Conservation (phyloP, 2,888 invertebrate species). For the Cheilosia grossa region DNA sequence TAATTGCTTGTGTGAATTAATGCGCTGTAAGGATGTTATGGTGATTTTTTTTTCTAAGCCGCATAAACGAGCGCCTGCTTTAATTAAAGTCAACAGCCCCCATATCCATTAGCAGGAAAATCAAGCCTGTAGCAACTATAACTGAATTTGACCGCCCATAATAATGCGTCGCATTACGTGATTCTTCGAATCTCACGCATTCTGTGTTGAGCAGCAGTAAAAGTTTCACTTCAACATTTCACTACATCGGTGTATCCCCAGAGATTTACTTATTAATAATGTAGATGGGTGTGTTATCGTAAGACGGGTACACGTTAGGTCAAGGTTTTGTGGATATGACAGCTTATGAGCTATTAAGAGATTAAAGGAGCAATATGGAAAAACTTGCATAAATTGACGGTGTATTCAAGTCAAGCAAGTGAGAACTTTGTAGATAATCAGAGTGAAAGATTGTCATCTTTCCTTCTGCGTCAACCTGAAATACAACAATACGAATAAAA, state of each 20-base stretch:
- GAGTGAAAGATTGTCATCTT: too few relatives aligned
- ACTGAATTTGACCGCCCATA: neutral
- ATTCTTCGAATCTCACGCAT: constrained; percentile 8
- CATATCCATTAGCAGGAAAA: neutral
- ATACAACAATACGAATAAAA: too few relatives aligned
- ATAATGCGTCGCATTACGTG: constrained; percentile 1
- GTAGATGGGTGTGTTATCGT: neutral
- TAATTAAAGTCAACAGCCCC: neutral
- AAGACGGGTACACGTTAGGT: neutral
- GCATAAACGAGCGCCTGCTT: neutral
- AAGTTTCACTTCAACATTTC: neutral
- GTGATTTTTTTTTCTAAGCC: neutral
- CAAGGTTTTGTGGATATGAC: neutral
- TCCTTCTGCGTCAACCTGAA: too few relatives aligned
- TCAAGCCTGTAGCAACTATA: neutral
- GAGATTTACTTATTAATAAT: neutral
- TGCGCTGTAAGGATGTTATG: neutral
- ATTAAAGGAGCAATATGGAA: neutral
- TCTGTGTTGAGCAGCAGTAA: neutral
- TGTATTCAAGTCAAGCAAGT: too few relatives aligned
- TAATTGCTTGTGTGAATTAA: neutral
- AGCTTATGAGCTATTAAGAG: neutral
- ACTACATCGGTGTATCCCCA: neutral
- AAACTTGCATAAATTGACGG: neutral
- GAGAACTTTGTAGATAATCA: too few relatives aligned